Percentiles rank a stretch among this genome's conserved stretches.
Evolutionary conservation across 2,113 vertebrate species (phyloP).

Genomic region (Sinocyclocheilus anophthalmus): DNA sequence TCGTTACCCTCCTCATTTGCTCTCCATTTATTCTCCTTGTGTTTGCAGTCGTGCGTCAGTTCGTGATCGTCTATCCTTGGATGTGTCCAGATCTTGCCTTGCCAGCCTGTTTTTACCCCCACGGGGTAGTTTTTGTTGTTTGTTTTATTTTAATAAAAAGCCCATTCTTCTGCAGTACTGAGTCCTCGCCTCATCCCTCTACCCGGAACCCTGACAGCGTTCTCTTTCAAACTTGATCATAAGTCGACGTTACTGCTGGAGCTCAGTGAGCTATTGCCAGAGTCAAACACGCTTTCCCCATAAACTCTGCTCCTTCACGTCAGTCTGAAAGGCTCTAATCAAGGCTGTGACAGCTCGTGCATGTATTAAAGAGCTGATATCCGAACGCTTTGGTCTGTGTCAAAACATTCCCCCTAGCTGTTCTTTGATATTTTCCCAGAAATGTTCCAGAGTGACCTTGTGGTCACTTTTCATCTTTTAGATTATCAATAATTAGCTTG

Average conservation of each 20-base stretch:
- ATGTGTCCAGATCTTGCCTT: no score
- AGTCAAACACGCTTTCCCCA: background rate
- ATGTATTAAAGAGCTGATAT: background rate
- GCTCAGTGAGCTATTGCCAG: background rate
- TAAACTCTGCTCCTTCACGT: background rate
- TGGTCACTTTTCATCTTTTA: conserved; percentile 3
- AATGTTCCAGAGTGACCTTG: conserved; percentile 5
- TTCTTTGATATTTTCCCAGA: background rate
- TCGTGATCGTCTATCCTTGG: no score
- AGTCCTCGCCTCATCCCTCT: no score
- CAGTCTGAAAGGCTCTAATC: conserved; percentile 6
- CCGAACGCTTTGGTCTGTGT: background rate
- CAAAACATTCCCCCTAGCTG: background rate
- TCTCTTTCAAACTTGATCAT: conserved; percentile 5
- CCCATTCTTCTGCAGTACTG: no score
- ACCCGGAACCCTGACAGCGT: background rate
- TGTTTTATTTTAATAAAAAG: no score
- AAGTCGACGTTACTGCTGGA: background rate
- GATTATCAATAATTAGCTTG: conserved; percentile 43
- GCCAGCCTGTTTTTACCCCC: no score
- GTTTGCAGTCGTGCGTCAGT: no score
- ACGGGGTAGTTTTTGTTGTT: no score
- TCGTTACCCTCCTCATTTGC: no score
- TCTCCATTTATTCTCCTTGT: no score
- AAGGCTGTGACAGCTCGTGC: background rate